These are phyloP conservation scores for Apodemus sylvaticus DNA, from an alignment of 2,113 vertebrate species.

Conservation along the genomic window DNA sequence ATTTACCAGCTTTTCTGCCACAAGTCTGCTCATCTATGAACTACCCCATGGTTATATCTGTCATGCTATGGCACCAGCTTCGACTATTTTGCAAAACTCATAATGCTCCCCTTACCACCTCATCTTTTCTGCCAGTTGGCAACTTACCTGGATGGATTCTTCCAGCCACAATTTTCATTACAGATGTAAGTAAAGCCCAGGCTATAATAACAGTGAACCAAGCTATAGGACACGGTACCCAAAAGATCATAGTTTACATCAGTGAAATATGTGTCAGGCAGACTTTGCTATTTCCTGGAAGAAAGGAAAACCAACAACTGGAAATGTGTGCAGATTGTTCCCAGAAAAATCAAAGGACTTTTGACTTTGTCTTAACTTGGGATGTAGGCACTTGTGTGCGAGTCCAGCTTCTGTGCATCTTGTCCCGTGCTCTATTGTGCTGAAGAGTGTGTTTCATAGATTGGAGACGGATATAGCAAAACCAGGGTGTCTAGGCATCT, in stretches of 20 bases:
- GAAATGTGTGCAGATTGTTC: conserved; percentile 14
- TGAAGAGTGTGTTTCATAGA: background rate
- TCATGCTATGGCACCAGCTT: conserved; percentile 46
- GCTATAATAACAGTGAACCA: background rate
- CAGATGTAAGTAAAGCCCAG: conserved; percentile 9
- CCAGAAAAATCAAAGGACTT: conserved; percentile 35
- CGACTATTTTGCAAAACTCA: conserved; percentile 65
- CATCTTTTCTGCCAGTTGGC: conserved; percentile 38
- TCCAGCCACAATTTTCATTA: background rate
- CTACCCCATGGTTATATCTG: conserved; percentile 51
- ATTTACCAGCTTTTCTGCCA: conserved; percentile 20
- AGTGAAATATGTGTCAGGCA: conserved; percentile 16
- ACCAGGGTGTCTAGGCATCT: background rate
- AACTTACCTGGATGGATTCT: conserved; percentile 52
- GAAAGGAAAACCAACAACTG: conserved; percentile 7
- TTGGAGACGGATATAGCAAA: background rate
- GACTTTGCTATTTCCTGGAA: conserved; percentile 1
- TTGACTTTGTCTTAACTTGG: conserved; percentile 51
- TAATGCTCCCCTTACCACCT: conserved; percentile 61
- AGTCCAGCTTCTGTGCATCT: background rate
- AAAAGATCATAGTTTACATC: background rate
- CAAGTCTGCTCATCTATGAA: background rate
- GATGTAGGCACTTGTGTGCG: conserved; percentile 1
- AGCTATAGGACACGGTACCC: background rate
- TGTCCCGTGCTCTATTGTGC: conserved; percentile 28